Evolutionary conservation across 2,113 vertebrate species (phyloP).

Genomic region (Ceyx cyanopectus): DNA sequence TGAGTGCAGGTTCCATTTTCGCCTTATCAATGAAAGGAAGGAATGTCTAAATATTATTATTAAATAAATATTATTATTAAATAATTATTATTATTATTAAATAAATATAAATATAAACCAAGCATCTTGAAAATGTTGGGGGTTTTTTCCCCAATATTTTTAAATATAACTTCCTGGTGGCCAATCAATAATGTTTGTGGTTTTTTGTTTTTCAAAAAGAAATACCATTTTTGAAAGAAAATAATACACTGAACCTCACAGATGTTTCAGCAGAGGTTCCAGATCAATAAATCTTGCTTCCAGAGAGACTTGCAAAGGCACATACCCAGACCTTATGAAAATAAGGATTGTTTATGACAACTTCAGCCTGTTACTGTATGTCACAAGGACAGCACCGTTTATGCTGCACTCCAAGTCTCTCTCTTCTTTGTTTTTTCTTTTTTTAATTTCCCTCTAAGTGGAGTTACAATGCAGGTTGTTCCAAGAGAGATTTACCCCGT

Average conservation of each 20-base stretch:
- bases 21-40: neutral
- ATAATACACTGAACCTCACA: neutral
- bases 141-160: neutral
- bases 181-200: neutral
- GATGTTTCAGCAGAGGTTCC: neutral
- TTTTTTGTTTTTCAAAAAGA: neutral
- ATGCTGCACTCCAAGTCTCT: neutral
- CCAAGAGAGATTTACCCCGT: neutral
- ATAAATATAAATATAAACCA: neutral
- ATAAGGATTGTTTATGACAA: neutral
- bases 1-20: neutral
- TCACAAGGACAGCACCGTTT: neutral
- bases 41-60: neutral
- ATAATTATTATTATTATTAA: too few relatives aligned
- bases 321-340: neutral
- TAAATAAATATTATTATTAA: too few relatives aligned
- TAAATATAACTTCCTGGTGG: neutral
- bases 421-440: neutral
- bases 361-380: neutral
- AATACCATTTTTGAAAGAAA: neutral
- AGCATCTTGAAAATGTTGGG: neutral
- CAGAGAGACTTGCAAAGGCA: neutral
- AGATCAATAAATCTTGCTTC: slow-evolving; percentile 7
- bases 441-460: neutral
- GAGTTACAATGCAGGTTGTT: neutral